These are phyloP conservation scores for Bergia sp. DNA, from an alignment of 92 coral and sea anemone genomes.

Conservation along the genomic window DNA sequence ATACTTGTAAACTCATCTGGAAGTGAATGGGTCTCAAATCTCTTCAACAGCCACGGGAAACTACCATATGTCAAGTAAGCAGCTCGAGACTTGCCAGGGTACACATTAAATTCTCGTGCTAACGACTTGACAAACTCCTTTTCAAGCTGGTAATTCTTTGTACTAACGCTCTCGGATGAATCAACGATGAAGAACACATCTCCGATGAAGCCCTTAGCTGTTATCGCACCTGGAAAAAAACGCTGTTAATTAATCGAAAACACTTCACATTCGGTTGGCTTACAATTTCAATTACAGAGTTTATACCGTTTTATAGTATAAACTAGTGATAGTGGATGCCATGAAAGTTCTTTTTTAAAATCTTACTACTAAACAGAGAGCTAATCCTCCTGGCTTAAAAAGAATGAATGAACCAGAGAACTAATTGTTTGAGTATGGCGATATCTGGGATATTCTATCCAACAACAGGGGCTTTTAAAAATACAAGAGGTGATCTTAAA, in stretches of 20 bases:
- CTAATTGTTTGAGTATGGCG: neutral
- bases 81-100: slow-evolving; percentile 68
- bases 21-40: slow-evolving; percentile 54
- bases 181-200: slow-evolving; percentile 76
- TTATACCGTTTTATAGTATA: too few species aligned
- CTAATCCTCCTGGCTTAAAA: too few species aligned
- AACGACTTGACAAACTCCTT: slow-evolving; percentile 73
- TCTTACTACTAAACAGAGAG: too few species aligned
- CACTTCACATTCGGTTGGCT: neutral
- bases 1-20: slow-evolving; percentile 53
- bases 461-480: neutral
- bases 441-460: too few species aligned
- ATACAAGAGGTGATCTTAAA: neutral
- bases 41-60: slow-evolving; percentile 50
- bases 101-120: slow-evolving; percentile 60
- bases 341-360: too few species aligned
- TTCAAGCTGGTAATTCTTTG: slow-evolving; percentile 52
- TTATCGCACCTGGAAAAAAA: neutral
- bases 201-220: slow-evolving; percentile 36
- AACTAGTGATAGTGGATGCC: too few species aligned
- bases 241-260: neutral
- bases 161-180: slow-evolving; percentile 62
- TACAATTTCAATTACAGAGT: too few species aligned
- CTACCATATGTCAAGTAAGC: slow-evolving; percentile 69
- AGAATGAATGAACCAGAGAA: neutral